Evolutionary conservation across 2,888 invertebrate genomes (phyloP).

Genomic region (Cataglyphis altisquamis): DNA sequence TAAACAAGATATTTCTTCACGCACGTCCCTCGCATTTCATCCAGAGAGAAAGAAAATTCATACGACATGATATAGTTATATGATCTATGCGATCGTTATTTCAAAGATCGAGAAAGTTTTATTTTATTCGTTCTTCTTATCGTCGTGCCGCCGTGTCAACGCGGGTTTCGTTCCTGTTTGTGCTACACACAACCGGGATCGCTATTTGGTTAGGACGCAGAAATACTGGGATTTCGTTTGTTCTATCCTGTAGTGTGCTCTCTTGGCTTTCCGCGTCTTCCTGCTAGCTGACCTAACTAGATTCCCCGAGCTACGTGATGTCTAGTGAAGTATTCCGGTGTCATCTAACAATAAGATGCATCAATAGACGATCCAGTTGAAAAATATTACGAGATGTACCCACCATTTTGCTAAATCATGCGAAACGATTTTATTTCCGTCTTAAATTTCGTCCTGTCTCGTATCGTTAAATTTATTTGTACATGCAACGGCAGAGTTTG

Average conservation of each 20-base stretch:
- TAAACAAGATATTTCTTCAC: neutral
- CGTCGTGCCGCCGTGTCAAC: constrained; percentile 47
- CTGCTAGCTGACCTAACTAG: constrained; percentile 70
- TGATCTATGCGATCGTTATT: constrained; percentile 45
- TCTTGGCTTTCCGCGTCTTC: constrained; percentile 70
- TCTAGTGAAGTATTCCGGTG: neutral
- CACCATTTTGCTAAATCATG: neutral
- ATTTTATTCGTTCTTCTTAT: constrained; percentile 37
- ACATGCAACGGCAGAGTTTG: neutral
- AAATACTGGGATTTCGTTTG: constrained; percentile 83
- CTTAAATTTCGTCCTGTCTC: neutral
- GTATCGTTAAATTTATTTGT: neutral
- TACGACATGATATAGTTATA: constrained; percentile 1
- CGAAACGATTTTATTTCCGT: neutral
- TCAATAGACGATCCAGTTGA: neutral
- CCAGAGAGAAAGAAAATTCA: neutral
- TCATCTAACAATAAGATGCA: neutral
- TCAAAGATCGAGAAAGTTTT: constrained; percentile 56
- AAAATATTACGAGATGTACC: neutral
- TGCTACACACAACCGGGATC: constrained; percentile 42
- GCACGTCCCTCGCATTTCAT: neutral
- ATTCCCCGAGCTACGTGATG: constrained; percentile 41
- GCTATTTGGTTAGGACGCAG: constrained; percentile 82
- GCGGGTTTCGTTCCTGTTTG: constrained; percentile 58
- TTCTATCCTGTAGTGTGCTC: constrained; percentile 60